Conservation (phyloP, 2,888 invertebrate species). For the Drosophila aldrichi region DNA sequence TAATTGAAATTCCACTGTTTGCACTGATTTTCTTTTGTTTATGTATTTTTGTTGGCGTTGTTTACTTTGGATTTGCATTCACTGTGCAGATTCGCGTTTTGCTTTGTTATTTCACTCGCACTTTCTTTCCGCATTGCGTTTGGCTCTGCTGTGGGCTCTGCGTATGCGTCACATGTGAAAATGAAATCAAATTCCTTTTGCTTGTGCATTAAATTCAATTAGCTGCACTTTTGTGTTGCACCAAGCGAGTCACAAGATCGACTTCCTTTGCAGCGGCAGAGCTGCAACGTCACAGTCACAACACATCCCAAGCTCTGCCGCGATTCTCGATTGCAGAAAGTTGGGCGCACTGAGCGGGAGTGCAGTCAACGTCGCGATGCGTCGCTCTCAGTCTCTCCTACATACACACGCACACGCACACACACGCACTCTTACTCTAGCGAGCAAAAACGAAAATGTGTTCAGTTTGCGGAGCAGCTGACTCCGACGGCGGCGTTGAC, state of each 20-base stretch:
- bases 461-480: constrained; percentile 23
- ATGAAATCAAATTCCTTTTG: constrained; percentile 66
- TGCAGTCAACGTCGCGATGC: constrained; percentile 15
- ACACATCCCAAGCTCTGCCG: constrained; percentile 32
- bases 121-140: constrained; percentile 49
- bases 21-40: constrained; percentile 5
- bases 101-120: constrained; percentile 40
- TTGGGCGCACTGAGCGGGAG: constrained; percentile 30
- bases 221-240: constrained; percentile 71
- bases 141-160: constrained; percentile 20
- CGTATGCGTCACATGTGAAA: constrained; percentile 51
- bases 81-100: constrained; percentile 30
- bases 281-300: constrained; percentile 3
- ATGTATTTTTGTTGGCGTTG: neutral
- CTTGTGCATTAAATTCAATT: constrained; percentile 75
- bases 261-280: constrained; percentile 67
- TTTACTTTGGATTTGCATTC: constrained; percentile 26
- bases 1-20: constrained; percentile 8
- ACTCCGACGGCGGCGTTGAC: constrained; percentile 19
- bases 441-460: constrained; percentile 29
- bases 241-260: constrained; percentile 70
- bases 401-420: constrained; percentile 20
- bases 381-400: constrained; percentile 22
- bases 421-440: constrained; percentile 40
- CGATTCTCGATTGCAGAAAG: constrained; percentile 28